These are phyloP conservation scores for Papilio demoleus DNA, from an alignment of 2,888 invertebrate genomes.

Conservation along the genomic window DNA sequence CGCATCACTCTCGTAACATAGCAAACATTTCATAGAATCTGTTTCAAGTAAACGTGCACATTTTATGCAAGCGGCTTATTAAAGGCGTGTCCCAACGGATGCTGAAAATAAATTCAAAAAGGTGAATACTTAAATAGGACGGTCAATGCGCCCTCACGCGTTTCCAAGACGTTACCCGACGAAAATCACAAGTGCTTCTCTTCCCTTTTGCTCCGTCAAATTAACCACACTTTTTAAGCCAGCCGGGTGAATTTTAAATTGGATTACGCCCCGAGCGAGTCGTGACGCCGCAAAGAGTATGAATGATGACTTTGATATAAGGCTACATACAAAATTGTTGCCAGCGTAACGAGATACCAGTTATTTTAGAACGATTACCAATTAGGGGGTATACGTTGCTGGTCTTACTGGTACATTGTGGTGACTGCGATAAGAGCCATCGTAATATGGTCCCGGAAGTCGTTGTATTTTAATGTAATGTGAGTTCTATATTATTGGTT, in stretches of 20 bases:
- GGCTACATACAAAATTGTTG: conserved; percentile 44
- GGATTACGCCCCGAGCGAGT: conserved; percentile 74
- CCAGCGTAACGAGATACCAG: conserved; percentile 51
- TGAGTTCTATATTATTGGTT: conserved; percentile 42
- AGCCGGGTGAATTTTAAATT: conserved; percentile 77
- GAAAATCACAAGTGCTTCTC: conserved; percentile 61
- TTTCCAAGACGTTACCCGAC: conserved; percentile 60
- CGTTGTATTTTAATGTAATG: conserved; percentile 46
- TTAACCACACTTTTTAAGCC: conserved; percentile 69
- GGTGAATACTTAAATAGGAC: conserved; percentile 69
- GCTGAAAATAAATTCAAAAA: conserved; percentile 61
- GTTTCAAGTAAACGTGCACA: conserved; percentile 38
- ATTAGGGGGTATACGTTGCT: conserved; percentile 30
- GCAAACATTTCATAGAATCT: conserved; percentile 12
- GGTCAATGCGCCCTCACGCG: conserved; percentile 76
- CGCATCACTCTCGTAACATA: conserved; percentile 55
- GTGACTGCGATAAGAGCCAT: conserved; percentile 45
- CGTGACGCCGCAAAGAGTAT: conserved; percentile 80
- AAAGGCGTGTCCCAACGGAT: conserved; percentile 53
- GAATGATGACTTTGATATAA: conserved; percentile 72
- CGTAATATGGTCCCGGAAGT: conserved; percentile 48
- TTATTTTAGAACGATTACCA: conserved; percentile 50
- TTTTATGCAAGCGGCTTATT: conserved; percentile 50
- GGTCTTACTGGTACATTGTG: conserved; percentile 41
- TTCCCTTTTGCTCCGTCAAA: conserved; percentile 53